Evolutionary conservation across 2,797 vertebrate genomes (phyloP).

Genomic region (Nannoperca australis): DNA sequence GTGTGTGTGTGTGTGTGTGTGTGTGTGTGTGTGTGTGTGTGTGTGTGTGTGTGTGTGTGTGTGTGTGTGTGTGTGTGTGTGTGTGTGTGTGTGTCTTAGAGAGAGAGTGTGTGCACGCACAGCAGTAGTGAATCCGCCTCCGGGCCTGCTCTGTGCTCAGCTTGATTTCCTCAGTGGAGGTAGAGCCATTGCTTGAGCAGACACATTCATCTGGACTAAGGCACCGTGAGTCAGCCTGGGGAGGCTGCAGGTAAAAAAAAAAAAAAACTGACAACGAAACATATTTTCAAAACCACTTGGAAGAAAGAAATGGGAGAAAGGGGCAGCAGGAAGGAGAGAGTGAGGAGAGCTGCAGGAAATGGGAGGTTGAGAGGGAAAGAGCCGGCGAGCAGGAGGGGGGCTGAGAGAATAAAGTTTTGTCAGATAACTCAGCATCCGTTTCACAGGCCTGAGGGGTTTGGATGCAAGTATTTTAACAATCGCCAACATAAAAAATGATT

Average conservation of each 20-base stretch:
- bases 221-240: slow-evolving; percentile 50
- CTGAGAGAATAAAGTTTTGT: slow-evolving; percentile 55
- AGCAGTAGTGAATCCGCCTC: slow-evolving; percentile 53
- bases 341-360: slow-evolving; percentile 28
- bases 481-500: slow-evolving; percentile 38
- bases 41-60: neutral
- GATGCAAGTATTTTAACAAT: slow-evolving; percentile 39
- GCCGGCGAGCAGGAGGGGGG: slow-evolving; percentile 8
- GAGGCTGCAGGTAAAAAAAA: slow-evolving; percentile 66
- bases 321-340: slow-evolving; percentile 11
- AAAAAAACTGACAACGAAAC: slow-evolving; percentile 56
- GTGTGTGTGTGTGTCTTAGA: neutral
- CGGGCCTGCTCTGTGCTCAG: slow-evolving; percentile 60
- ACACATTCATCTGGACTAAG: slow-evolving; percentile 69
- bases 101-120: slow-evolving; percentile 8
- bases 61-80: neutral
- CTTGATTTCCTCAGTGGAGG: slow-evolving; percentile 66
- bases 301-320: slow-evolving; percentile 13
- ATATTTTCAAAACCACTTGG: slow-evolving; percentile 66
- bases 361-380: slow-evolving; percentile 16
- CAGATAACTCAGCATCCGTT: slow-evolving; percentile 64
- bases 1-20: no score
- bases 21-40: neutral
- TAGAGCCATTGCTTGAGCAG: slow-evolving; percentile 57
- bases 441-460: slow-evolving; percentile 52